These are phyloP conservation scores for Cairina moschata DNA, from an alignment of 2,113 vertebrate genomes.

Conservation along the genomic window DNA sequence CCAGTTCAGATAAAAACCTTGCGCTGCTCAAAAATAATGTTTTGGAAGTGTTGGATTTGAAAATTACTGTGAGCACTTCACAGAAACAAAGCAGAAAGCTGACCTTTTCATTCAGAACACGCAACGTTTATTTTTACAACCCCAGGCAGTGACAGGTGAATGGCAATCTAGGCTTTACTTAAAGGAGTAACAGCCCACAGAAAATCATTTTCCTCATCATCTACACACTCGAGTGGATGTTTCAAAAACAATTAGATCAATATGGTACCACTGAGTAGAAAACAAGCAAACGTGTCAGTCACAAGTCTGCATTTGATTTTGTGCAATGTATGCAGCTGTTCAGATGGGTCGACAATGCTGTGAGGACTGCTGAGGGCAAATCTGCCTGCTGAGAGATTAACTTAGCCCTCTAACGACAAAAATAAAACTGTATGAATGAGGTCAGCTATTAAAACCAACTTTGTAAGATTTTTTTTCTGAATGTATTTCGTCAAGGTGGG, in stretches of 20 bases:
- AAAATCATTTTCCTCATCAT: background rate
- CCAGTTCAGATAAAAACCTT: background rate
- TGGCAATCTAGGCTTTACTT: background rate
- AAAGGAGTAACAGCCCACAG: background rate
- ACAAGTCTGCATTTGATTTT: background rate
- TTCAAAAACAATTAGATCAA: background rate
- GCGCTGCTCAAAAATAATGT: accelerated
- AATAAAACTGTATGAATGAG: background rate
- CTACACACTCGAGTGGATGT: background rate
- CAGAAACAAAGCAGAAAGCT: background rate
- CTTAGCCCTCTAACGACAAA: background rate
- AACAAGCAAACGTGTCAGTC: background rate
- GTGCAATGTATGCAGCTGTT: background rate
- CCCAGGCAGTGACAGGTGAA: background rate
- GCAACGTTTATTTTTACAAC: background rate
- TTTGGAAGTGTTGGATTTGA: accelerated
- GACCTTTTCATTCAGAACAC: background rate
- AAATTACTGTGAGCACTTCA: background rate
- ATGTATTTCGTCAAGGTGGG: background rate
- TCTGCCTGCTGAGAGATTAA: background rate
- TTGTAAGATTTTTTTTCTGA: background rate
- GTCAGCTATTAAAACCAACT: background rate
- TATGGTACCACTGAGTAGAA: accelerated
- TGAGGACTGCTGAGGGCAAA: background rate
- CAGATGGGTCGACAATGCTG: background rate